Evolutionary conservation across 2,113 vertebrate species (phyloP).

Genomic region (Hypocryptadius cinnamomeus): DNA sequence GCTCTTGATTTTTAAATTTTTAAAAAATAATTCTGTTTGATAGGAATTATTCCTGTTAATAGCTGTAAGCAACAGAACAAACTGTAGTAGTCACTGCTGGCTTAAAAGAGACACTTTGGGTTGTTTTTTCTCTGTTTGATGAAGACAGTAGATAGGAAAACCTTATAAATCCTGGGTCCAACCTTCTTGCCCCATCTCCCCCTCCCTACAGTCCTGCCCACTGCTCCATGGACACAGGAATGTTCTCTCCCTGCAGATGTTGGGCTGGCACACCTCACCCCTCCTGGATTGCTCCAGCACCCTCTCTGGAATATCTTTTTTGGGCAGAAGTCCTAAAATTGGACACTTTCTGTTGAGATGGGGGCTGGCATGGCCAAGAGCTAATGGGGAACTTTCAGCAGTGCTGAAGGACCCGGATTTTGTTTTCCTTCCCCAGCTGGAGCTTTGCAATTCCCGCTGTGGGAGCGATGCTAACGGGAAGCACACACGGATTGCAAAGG

Average conservation of each 20-base stretch:
- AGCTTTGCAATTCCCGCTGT: not conserved
- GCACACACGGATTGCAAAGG: constrained; percentile 36
- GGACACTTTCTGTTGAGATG: not conserved
- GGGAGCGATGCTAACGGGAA: not conserved
- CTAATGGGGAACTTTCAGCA: not conserved
- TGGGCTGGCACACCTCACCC: not conserved
- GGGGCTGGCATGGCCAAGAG: not conserved
- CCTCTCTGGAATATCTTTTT: not conserved
- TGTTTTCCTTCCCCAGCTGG: not conserved
- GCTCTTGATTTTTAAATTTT: constrained; percentile 19
- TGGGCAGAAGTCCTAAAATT: not conserved
- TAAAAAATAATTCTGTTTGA: not conserved
- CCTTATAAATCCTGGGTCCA: not conserved
- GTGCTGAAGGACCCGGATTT: not conserved
- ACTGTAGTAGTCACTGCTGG: constrained; percentile 75
- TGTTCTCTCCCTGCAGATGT: not conserved
- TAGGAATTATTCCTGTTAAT: constrained; percentile 23
- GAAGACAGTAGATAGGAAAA: constrained; percentile 23
- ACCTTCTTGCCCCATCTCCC: not conserved
- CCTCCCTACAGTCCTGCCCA: not conserved
- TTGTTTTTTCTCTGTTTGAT: not conserved
- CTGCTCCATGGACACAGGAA: not conserved
- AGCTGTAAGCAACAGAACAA: constrained; percentile 83
- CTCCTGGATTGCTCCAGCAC: not conserved
- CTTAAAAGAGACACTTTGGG: not conserved